phyloP scores from a whole-genome alignment of 2,797 vertebrate species.

The Anolis apletophallus region DNA sequence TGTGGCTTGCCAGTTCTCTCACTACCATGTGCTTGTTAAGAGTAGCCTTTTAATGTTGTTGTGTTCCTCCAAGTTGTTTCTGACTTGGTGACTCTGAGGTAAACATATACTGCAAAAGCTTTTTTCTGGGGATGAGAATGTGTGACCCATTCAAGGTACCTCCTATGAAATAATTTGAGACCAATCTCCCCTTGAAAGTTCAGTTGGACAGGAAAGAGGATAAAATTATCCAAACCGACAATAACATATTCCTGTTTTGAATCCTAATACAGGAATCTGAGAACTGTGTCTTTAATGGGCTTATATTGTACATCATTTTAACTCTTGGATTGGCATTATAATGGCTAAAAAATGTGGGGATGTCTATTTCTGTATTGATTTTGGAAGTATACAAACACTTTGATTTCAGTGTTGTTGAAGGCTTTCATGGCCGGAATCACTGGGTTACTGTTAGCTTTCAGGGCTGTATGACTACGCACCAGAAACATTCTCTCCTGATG shows the following conservation, averaged over 20 bases:
- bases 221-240: not conserved
- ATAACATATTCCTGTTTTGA: not conserved
- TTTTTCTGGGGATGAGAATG: too few species aligned
- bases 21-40: not conserved
- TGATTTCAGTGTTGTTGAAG: too few species aligned
- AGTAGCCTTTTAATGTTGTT: not conserved
- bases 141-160: too few species aligned
- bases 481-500: too few species aligned
- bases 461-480: too few species aligned
- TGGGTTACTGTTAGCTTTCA: too few species aligned
- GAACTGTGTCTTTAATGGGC: not conserved
- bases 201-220: not conserved
- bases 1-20: not conserved
- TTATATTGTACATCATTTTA: not conserved
- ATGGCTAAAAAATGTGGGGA: not conserved
- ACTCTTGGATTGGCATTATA: not conserved
- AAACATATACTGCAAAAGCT: too few species aligned
- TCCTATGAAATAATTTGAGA: not conserved
- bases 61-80: too few species aligned
- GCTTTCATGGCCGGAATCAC: too few species aligned
- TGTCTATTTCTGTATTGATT: not conserved
- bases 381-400: not conserved
- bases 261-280: not conserved
- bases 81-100: too few species aligned
- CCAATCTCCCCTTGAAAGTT: not conserved